Evolutionary conservation across 1,140 invertebrate genomes (phyloP).

Genomic region (Pemphigus obesinymphae): DNA sequence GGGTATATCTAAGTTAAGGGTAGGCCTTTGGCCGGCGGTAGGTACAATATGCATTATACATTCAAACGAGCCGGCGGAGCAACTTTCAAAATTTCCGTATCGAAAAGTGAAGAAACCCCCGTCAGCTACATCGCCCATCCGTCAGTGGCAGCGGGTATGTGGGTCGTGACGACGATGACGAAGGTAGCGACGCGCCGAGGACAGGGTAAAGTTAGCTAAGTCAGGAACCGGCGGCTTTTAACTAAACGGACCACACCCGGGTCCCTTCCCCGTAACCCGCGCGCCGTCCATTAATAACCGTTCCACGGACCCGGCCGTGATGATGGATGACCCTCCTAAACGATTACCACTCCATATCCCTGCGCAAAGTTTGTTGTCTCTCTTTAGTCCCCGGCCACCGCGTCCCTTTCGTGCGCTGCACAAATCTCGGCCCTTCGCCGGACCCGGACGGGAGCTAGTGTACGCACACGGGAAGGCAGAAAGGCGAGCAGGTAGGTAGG

Average conservation of each 20-base stretch:
- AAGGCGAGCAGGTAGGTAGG: background rate
- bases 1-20: constrained; percentile 8
- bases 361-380: background rate
- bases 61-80: background rate
- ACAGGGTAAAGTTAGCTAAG: constrained; percentile 13
- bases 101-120: constrained; percentile 29
- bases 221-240: constrained; percentile 34
- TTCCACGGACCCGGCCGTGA: constrained; percentile 2
- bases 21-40: background rate
- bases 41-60: background rate
- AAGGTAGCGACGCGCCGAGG: background rate
- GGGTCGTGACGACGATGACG: no score
- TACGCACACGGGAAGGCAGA: background rate
- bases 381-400: no score
- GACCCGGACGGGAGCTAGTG: background rate
- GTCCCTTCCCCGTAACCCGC: background rate
- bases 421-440: constrained; percentile 1
- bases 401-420: background rate
- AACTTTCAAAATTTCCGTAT: constrained; percentile 26
- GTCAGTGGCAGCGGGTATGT: no score
- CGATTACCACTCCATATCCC: constrained; percentile 34
- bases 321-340: constrained; percentile 41
- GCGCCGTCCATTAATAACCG: background rate
- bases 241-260: constrained; percentile 32
- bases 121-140: background rate